Base-by-base conservation (phyloP, 2,888 invertebrate species). In the Thereva unica region DNA sequence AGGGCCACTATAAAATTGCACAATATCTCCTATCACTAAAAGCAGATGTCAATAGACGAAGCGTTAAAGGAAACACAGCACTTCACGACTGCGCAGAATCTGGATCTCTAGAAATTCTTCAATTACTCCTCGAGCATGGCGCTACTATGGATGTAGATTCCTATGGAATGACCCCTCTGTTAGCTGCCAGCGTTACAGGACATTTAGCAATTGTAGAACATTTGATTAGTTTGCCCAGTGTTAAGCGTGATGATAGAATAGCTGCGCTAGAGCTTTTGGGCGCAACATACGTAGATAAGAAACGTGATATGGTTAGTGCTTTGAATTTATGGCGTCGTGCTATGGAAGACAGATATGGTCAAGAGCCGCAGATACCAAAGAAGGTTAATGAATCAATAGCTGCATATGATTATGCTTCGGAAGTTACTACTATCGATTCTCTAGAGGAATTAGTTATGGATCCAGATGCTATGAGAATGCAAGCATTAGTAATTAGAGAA, bases 71-170 rank as follows among this genome's bases (percentile, higher is more conserved):
- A 5, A 97, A 97, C 81, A 97, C 97, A 6, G 97, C 97, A n/a
- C 80, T 98, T 42, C 97, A 98, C 82, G 97, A 98, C 77, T 96
- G 97, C 78, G 97, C 97, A 0, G 97, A 98, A 81, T 94, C 95
- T 64, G 97, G 97, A 4, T 95, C 93, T 45, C 83, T 97, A 71
- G 93, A 93, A 75, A 95, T 97, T 76, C 86, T 97, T 75, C 93
- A 94, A 82, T 84, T 97, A 79, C 84, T 98, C 69, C 82, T 98
- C 42, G 87, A 89, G 49, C 87, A 93, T 78, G 94, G 93, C 54
- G 97, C 97, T 9, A 87, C 87, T 50, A 95, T 97, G 91, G 93
- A 94, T 77, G 92, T 92, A 38, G 97, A 97, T 83, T 92, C 93
- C 12, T 95, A 95, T 79, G 97, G 92, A 86, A 95, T 97, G 92